Evolutionary conservation across 2,113 vertebrate species (phyloP), one percentile per base, ranked within the genome.

Genomic region (Cygnus atratus): DNA sequence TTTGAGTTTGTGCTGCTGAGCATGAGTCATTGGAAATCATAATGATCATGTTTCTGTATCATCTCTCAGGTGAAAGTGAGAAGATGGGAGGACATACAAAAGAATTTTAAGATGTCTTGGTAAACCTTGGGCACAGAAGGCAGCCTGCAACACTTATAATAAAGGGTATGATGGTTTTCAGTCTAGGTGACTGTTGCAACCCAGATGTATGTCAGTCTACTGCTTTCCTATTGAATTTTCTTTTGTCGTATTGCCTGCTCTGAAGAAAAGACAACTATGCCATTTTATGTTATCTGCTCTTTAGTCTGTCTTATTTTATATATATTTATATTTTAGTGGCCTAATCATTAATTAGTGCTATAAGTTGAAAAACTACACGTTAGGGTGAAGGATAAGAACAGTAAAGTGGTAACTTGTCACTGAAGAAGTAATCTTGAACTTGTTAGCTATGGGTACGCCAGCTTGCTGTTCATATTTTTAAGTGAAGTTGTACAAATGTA

Each of bases 1-100:
- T 87, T 96, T 96, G 87, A 62, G 62, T 88, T 87, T 89, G 74
- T 95, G 90, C 70, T 92, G 35, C 71, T 76, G 80, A 91, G 29
- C 35, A 73, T 92, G 93, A 95, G 44, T 93, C 96, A 95, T 55
- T 76, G 58, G 71, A 94, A 92, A 87, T 92, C 43, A 75, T 54
- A 78, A 84, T 2, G 43, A 88, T 83, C 85, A 87, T 93, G 90
- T 83, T 65, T 85, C 78, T 87, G 24, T 72, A 76, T 91, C 54
- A 84, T 6, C 19, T 28, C 37, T 68, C 62, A 84, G 41, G 15
- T 88, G 41, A 81, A 94, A 90, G 41, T 33, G 43, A 80, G 54
- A 74, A 78, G 46, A 90, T 13, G 9, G 63, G 13, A 94, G 19
- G 16, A 3, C 11, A 24, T 39, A 15, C 28, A 65, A 88, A 71